Conservation (phyloP, 2,888 invertebrate genomes). For the Halictus quadricinctus region DNA sequence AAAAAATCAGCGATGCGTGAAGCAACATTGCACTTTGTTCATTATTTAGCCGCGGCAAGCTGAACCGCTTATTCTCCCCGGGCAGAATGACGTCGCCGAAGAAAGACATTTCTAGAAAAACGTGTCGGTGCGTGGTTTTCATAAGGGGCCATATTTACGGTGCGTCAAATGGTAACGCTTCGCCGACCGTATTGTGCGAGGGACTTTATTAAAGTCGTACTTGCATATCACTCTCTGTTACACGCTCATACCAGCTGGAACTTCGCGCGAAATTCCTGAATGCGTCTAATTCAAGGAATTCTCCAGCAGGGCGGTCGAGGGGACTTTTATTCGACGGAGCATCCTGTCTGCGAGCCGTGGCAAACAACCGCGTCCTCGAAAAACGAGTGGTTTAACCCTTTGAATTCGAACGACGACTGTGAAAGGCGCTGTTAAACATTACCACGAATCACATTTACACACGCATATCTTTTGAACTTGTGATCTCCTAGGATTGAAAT, state of each 20-base stretch:
- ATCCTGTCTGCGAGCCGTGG: background rate
- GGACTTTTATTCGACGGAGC: constrained; percentile 14
- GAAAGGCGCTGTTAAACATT: background rate
- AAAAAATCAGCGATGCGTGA: background rate
- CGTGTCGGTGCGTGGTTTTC: constrained; percentile 41
- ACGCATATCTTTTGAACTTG: too few species aligned
- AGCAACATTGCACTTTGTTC: constrained; percentile 18
- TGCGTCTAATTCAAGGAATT: constrained; percentile 28
- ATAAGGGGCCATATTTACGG: constrained; percentile 32
- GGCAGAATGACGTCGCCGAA: background rate
- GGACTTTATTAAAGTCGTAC: constrained; percentile 52
- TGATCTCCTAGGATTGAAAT: too few species aligned
- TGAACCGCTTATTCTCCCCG: background rate
- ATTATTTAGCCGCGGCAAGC: constrained; percentile 8
- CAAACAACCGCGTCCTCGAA: background rate
- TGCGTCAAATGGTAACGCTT: constrained; percentile 13
- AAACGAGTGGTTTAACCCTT: background rate
- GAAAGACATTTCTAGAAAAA: constrained; percentile 33
- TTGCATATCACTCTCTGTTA: constrained; percentile 13
- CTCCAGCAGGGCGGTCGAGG: background rate
- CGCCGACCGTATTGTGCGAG: constrained; percentile 29
- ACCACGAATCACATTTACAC: too few species aligned
- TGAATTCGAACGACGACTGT: background rate
- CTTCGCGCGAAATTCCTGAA: constrained; percentile 35
- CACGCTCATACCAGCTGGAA: background rate